Evolutionary conservation across 2,797 vertebrate genomes (phyloP).

Genomic region (Micrastur ruficollis): DNA sequence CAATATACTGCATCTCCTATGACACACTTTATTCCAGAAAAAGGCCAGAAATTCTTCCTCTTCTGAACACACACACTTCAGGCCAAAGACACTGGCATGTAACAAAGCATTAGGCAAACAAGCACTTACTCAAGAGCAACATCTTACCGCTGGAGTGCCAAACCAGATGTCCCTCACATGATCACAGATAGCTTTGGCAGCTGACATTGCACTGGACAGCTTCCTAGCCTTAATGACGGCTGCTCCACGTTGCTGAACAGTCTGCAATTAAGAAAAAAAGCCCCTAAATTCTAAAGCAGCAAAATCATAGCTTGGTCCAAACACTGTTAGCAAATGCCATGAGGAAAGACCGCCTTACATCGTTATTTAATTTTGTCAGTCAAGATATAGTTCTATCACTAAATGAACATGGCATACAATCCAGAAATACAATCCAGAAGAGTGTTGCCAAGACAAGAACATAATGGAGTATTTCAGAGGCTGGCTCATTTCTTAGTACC

Average conservation of each 20-base stretch:
- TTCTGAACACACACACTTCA: not conserved
- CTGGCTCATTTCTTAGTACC: not conserved
- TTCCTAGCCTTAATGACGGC: conserved; percentile 95
- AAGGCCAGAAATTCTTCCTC: not conserved
- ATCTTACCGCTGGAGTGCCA: conserved; percentile 87
- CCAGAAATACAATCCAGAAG: not conserved
- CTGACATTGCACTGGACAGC: conserved; percentile 97
- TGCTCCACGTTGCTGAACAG: conserved; percentile 91
- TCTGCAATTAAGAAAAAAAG: conserved; percentile 71
- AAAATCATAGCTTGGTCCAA: not conserved
- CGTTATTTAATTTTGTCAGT: not conserved
- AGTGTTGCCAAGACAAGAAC: not conserved
- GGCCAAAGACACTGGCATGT: not conserved
- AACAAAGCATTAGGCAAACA: not conserved
- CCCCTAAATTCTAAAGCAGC: not conserved
- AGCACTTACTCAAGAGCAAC: not conserved
- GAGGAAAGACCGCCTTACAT: fast-evolving
- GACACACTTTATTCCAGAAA: not conserved
- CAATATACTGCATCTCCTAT: not conserved
- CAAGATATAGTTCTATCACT: not conserved
- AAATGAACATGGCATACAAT: not conserved
- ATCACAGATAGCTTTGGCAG: conserved; percentile 96
- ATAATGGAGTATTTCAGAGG: not conserved
- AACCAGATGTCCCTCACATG: conserved; percentile 95
- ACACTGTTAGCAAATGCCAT: not conserved